Evolutionary conservation across 2,113 vertebrate species (phyloP), one percentile per base, ranked within the genome.

Genomic region (Trematomus loennbergii): DNA sequence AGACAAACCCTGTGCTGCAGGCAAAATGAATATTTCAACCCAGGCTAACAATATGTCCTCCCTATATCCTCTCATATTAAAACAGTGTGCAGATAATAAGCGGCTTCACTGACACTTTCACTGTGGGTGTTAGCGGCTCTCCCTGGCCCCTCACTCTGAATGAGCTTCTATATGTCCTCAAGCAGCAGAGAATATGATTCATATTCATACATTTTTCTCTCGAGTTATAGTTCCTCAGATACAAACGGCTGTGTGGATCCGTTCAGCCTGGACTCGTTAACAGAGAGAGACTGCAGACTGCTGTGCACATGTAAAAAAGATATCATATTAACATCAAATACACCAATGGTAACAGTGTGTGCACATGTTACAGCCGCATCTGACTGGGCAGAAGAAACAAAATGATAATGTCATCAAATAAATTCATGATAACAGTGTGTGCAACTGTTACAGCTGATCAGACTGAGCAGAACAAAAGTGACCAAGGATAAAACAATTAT

Each of bases 181-280:
- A 84, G 81, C 76, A 55, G 74, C 77, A 57, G 43, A 73, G 78
- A 78, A 83, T 75, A 89, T 83, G 67, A 79, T 79, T 92, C 87
- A 86, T 90, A 78, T 90, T 89, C 87, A 91, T 88, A 88, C 72
- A 83, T 89, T 82, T 29, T 72, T 46, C 79, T 75, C 72, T 60
- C 36, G 87, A 89, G 78, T 89, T 88, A 92, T 86, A 70, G 77
- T 54, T 72, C 77, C 75, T 25, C 60, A 64, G 83, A 87, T 88
- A 59, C 59, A 80, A 76, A 86, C 68, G 79, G 75, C 85, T 85
- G 84, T 85, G 69, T 79, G 78, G 84, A 83, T 86, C 73, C 82
- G 65, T 84, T 89, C 78, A 59, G 72, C 81, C 75, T 84, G 89
- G 86, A 91, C 84, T 83, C 84, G 89, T 90, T 92, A 90, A 88